Conservation (phyloP, 2,888 invertebrate species). For the Caenorhabditis sp. region DNA sequence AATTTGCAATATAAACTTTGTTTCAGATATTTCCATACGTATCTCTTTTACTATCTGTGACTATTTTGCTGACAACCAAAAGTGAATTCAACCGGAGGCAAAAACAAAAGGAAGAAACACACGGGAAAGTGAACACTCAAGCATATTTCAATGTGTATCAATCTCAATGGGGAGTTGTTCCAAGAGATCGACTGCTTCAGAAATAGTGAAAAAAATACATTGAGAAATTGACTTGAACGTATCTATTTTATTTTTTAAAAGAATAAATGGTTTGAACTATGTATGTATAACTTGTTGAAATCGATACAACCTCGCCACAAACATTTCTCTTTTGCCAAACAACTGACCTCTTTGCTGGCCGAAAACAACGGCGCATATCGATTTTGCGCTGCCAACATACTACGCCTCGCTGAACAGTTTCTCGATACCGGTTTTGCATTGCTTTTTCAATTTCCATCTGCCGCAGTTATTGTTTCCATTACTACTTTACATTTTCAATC, state of each 20-base stretch:
- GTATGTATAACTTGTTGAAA: too few relatives aligned
- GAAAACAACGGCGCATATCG: neutral
- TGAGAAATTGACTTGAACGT: too few relatives aligned
- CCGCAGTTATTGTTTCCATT: neutral
- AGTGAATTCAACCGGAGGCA: slow-evolving; percentile 39
- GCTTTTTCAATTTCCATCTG: neutral
- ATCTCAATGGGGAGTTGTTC: slow-evolving; percentile 46
- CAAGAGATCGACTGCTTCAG: slow-evolving; percentile 2
- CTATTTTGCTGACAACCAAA: slow-evolving; percentile 38
- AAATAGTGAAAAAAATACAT: too few relatives aligned
- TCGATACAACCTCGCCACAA: too few relatives aligned
- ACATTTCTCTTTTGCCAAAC: too few relatives aligned
- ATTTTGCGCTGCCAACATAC: neutral
- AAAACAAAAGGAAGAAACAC: slow-evolving; percentile 20
- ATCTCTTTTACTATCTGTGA: slow-evolving; percentile 44
- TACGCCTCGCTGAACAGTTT: neutral
- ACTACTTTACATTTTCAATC: slow-evolving; percentile 26
- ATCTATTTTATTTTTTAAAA: neutral
- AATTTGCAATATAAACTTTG: neutral
- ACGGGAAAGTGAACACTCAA: slow-evolving; percentile 31
- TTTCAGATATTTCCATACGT: slow-evolving; percentile 61
- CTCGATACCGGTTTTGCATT: neutral
- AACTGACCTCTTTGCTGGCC: neutral
- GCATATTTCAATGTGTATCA: slow-evolving; percentile 53
- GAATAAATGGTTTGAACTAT: neutral